Conservation (phyloP, 2,888 invertebrate genomes). For the Trachelus troglodyta region DNA sequence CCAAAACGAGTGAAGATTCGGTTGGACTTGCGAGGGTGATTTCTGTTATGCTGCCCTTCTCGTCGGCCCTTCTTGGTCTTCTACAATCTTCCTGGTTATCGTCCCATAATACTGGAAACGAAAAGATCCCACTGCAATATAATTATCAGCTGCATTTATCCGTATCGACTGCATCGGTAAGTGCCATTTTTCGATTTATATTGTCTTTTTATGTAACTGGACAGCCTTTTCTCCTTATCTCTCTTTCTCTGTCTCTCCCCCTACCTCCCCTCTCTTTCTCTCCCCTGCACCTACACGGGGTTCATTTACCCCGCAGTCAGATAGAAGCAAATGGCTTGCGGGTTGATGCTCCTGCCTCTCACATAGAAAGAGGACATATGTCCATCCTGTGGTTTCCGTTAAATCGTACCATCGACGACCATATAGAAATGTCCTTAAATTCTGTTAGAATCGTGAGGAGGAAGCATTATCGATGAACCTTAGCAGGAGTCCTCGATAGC, state of each 20-base stretch:
- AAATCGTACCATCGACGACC: not conserved
- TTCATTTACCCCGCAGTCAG: not conserved
- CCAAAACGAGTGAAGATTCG: not conserved
- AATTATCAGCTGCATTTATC: not conserved
- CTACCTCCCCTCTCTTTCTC: not conserved
- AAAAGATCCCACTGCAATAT: not conserved
- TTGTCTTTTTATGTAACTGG: not conserved
- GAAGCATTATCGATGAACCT: not conserved
- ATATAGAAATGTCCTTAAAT: not conserved
- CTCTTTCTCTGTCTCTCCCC: not conserved
- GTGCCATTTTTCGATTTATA: not conserved
- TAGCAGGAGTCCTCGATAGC: not conserved
- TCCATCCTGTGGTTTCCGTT: not conserved
- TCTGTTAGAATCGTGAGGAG: not conserved
- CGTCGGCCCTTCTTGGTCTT: not conserved
- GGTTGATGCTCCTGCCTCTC: not conserved
- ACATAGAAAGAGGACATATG: not conserved
- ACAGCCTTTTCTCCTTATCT: not conserved
- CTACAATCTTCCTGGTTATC: not conserved
- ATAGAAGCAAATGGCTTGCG: not conserved
- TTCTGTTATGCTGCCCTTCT: not conserved
- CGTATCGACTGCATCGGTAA: not conserved
- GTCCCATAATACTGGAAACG: not conserved
- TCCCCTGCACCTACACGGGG: not conserved
- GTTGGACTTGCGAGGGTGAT: not conserved